Evolutionary conservation across 2,888 invertebrate species (phyloP).

Genomic region (Stegophylla sp.): DNA sequence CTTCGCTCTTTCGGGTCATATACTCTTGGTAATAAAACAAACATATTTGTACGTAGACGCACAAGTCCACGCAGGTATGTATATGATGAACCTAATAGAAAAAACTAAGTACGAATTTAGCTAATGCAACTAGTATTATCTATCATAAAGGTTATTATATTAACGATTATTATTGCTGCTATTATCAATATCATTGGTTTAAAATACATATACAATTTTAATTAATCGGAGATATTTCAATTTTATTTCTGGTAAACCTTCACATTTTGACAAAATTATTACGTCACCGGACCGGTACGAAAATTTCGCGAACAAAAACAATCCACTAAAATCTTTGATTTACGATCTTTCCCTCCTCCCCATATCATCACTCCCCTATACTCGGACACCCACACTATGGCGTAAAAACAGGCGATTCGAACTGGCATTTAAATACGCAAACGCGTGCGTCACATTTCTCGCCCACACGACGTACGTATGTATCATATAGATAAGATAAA

Average conservation of each 20-base stretch:
- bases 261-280: neutral
- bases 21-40: too few relatives aligned
- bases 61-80: too few relatives aligned
- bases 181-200: neutral
- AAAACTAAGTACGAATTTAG: slow-evolving; percentile 9
- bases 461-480: neutral
- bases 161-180: neutral
- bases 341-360: neutral
- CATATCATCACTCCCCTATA: neutral
- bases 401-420: neutral
- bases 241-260: neutral
- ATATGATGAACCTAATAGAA: neutral
- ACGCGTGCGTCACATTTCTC: slow-evolving; percentile 15
- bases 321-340: slow-evolving; percentile 12
- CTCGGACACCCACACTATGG: neutral
- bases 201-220: neutral
- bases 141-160: too few relatives aligned
- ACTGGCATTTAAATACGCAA: neutral
- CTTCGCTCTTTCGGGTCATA: too few relatives aligned
- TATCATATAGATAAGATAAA: too few relatives aligned
- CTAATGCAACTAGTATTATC: neutral
- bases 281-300: neutral
- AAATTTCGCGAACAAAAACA: neutral
- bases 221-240: neutral
- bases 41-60: too few relatives aligned